Base-by-base conservation (phyloP, 2,113 vertebrate genomes). In the Synodontis membranacea region DNA sequence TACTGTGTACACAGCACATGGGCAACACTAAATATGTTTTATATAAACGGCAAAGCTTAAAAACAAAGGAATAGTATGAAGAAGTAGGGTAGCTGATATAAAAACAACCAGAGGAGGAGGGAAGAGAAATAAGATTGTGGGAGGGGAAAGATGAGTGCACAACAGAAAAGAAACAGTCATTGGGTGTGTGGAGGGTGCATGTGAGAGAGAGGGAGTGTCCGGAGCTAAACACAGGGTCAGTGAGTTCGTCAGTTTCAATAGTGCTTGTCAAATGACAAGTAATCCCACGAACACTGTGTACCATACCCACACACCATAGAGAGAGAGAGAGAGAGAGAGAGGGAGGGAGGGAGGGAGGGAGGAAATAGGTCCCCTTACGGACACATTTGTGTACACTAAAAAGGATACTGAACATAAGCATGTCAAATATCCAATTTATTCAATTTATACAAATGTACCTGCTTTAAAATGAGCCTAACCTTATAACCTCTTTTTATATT, bases 211-310 rank as follows among this genome's bases (percentile, higher is more conserved):
- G 82, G 76, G 72, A 10, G 85, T 89, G 81, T 86, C 92, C 91
- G 91, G 81, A 58, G 88, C 90, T 92, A 92, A 91, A 92, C 91
- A 89, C 89, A 91, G 90, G 94, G 93, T 94, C 93, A 95, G 84
- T 79, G 93, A 93, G 94, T 95, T 90, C 90, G 88, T 91, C 91
- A 91, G 91, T 94, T 93, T 92, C 90, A 90, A 89, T 80, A 88
- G 92, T 90, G 92, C 90, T 92, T 92, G 92, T 94, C 92, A 94
- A 94, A 95, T 93, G 94, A 89, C 74, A 88, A 90, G 52, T 83
- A 88, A 92, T 90, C 91, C 91, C 91, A 88, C n/a, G n/a, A 81
- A 86, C 82, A 76, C 84, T 81, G 82, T 54, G 79, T 58, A 89
- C 34, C 64, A 81, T 80, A 81, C 64, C 42, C 11, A 76, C 68